phyloP scores from a whole-genome alignment of 2,797 vertebrate genomes.

The Pachyuromys duprasi region DNA sequence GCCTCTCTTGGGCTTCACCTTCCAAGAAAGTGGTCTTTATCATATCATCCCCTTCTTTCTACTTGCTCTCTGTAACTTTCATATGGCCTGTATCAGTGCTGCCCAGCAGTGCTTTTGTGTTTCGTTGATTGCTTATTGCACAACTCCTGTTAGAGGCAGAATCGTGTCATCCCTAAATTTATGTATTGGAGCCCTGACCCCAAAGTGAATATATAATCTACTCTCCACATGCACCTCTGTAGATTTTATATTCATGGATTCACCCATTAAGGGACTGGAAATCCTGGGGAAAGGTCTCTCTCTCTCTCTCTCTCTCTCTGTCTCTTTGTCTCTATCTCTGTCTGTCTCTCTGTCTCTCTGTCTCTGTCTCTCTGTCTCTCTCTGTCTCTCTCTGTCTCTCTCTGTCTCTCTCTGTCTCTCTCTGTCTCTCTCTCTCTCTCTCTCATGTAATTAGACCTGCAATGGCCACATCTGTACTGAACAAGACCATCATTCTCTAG shows the following conservation, averaged over 20 bases:
- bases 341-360: too few relatives aligned
- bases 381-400: too few relatives aligned
- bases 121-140: not conserved
- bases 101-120: not conserved
- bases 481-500: not conserved
- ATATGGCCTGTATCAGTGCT: not conserved
- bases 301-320: not conserved
- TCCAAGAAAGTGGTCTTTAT: not conserved
- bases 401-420: too few relatives aligned
- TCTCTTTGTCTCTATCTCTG: too few relatives aligned
- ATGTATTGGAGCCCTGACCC: not conserved
- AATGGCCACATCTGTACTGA: not conserved
- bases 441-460: not conserved
- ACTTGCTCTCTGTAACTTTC: not conserved
- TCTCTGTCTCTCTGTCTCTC: too few relatives aligned
- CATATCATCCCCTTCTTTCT: not conserved
- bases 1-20: not conserved
- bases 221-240: not conserved
- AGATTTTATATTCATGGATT: not conserved
- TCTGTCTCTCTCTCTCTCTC: not conserved
- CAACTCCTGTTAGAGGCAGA: not conserved
- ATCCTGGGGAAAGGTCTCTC: not conserved
- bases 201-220: not conserved
- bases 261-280: not conserved
- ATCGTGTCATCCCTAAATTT: not conserved